phyloP scores from a whole-genome alignment of 1,140 invertebrate genomes.

The Zaprionus ghesquierei region DNA sequence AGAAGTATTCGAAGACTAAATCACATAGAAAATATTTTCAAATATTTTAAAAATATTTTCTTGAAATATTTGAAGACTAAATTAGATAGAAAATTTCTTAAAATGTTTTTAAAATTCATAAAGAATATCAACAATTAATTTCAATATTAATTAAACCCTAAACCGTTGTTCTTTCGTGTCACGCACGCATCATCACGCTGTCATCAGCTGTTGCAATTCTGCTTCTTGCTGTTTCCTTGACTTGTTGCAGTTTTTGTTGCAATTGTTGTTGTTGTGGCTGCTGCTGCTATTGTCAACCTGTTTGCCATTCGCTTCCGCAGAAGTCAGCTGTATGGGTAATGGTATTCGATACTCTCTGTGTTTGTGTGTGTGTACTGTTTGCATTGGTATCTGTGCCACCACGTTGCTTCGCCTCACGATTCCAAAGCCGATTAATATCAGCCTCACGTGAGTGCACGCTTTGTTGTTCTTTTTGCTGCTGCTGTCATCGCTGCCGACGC shows the following conservation, averaged over 20 bases:
- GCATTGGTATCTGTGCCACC: conserved; percentile 31
- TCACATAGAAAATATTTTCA: neutral
- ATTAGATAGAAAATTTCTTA: no score
- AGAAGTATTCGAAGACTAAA: neutral
- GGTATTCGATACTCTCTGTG: conserved; percentile 4
- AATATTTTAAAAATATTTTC: no score
- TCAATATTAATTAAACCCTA: neutral
- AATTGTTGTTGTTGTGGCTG: neutral
- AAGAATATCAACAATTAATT: no score
- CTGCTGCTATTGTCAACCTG: conserved; percentile 42
- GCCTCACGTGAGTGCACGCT: conserved; percentile 76
- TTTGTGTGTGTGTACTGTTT: conserved; percentile 13
- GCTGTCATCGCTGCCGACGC: no score
- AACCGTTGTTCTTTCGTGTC: neutral
- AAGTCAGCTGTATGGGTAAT: conserved; percentile 30
- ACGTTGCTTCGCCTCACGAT: conserved; percentile 61
- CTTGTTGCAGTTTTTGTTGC: neutral
- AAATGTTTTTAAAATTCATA: no score
- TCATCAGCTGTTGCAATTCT: conserved; percentile 25
- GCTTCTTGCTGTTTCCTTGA: conserved; percentile 31
- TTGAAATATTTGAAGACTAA: no score
- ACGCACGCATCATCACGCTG: conserved; percentile 18
- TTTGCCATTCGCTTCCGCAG: conserved; percentile 46
- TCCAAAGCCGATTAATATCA: conserved; percentile 78
- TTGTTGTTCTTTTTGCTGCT: conserved; percentile 44